Conservation (phyloP, 2,888 invertebrate species). For the Agriopis leucophaearia region DNA sequence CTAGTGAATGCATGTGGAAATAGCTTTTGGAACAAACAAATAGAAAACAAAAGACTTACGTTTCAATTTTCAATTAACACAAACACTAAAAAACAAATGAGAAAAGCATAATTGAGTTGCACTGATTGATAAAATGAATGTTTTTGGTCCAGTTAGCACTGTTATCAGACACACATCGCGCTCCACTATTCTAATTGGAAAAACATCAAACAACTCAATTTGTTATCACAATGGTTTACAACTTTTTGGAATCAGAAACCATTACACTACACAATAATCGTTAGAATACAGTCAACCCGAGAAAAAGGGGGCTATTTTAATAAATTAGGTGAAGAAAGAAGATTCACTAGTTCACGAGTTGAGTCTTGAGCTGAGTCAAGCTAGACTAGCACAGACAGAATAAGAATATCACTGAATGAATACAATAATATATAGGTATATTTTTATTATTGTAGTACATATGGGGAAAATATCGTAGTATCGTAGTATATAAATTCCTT, state of each 20-base stretch:
- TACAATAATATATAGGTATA: too few relatives aligned
- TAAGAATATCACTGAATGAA: too few relatives aligned
- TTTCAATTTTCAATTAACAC: slow-evolving; percentile 39
- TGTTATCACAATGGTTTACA: slow-evolving; percentile 6
- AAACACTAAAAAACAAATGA: slow-evolving; percentile 42
- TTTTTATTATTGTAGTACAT: too few relatives aligned
- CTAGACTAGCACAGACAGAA: too few relatives aligned
- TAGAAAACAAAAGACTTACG: slow-evolving; percentile 47
- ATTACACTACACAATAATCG: too few relatives aligned
- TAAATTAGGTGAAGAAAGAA: background rate
- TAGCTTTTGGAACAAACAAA: background rate
- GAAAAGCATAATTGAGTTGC: slow-evolving; percentile 45
- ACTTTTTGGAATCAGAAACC: background rate
- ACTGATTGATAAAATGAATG: slow-evolving; percentile 1
- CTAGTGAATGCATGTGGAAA: background rate
- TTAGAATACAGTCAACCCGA: background rate
- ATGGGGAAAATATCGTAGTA: too few relatives aligned
- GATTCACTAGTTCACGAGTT: background rate
- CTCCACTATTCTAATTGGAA: slow-evolving; percentile 23
- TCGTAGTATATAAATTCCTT: too few relatives aligned
- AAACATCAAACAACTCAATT: slow-evolving; percentile 31
- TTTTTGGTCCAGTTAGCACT: slow-evolving; percentile 32
- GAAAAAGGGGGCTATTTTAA: background rate
- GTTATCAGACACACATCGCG: slow-evolving; percentile 30
- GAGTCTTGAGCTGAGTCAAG: background rate